These are phyloP conservation scores for Adelosebastes latens DNA, from an alignment of 2,797 vertebrate species.

Conservation along the genomic window DNA sequence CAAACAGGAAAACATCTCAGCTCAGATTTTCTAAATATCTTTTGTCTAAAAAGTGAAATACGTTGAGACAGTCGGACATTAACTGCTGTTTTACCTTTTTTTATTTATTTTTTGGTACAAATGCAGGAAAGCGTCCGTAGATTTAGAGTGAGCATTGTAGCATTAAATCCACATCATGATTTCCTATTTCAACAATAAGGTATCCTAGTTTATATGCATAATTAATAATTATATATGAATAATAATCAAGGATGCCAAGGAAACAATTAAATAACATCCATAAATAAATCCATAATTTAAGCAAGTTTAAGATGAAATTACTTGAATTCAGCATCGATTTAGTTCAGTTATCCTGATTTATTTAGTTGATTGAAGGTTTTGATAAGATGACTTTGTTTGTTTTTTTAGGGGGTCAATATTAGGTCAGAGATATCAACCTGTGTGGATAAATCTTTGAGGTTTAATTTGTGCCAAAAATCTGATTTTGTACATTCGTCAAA, in stretches of 20 bases:
- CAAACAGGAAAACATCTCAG: not conserved
- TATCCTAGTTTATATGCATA: not conserved
- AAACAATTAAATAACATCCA: not conserved
- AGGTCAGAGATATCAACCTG: too few relatives aligned
- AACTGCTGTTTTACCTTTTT: too few relatives aligned
- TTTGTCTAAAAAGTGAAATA: too few relatives aligned
- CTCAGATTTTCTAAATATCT: not conserved
- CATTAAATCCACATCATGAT: not conserved
- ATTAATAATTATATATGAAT: too few relatives aligned
- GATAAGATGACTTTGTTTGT: not conserved
- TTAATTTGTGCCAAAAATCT: too few relatives aligned
- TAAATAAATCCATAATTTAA: not conserved
- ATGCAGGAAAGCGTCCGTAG: too few relatives aligned
- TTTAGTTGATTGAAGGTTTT: too few relatives aligned
- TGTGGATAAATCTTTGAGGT: accelerated
- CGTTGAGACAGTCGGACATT: too few relatives aligned
- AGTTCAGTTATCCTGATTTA: not conserved
- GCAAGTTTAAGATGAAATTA: not conserved
- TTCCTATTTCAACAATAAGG: too few relatives aligned
- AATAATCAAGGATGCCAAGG: not conserved
- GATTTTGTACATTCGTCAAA: too few relatives aligned
- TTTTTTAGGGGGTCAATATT: not conserved
- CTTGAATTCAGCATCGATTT: not conserved
- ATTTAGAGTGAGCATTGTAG: not conserved
- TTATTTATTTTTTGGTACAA: too few relatives aligned